Base-by-base conservation (phyloP, 2,888 invertebrate genomes). In the Scaptomyza parva region DNA sequence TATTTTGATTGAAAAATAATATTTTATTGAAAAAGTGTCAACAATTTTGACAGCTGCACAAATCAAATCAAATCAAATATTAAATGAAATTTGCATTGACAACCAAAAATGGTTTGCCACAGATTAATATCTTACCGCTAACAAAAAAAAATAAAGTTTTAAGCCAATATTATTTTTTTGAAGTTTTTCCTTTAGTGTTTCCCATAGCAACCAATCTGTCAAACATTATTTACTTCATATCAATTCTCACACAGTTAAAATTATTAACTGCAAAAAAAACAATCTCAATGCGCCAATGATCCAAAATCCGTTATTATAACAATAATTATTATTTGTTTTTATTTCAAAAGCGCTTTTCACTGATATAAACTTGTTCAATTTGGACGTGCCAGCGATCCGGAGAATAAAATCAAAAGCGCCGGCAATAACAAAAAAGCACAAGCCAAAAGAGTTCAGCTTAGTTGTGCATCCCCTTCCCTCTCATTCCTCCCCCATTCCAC, bases 31-130 rank as follows among this genome's bases (percentile, higher is more conserved):
- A 12, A 28, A 45, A 45, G 28, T 45, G 45, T 45, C 28, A 45
- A 18, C 5, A 45, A 18, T 12, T 28, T 17, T 28, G 18, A 28
- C 45, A 45, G 8, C 12, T 18, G 18, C 28, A 28, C 28, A 28
- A 28, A 45, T 45, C 45, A 45, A 45, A 45, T 28, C 28, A 28
- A 28, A 45, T 45, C 45, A 45, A 45, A 45, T 28, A 18, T 28
- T 18, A 28, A 28, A 35, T 30, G 12, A 11, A 30, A 30, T 35
- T 8, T 35, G 35, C 35, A 33, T 11, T n/a, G n/a, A n/a, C 33
- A 33, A 8, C 7, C 26, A 26, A 5, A 7, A 9, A 26, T 26
- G 26, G 26, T 8, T 26, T 26, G 26, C 26, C 26, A 26, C 26
- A 26, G 6, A 28, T 1, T 28, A 30, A 33, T 33, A n/a, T n/a